Evolutionary conservation across 2,888 invertebrate genomes (phyloP), one percentile per base, ranked within the genome.

Genomic region (Drosophila hamatofila): DNA sequence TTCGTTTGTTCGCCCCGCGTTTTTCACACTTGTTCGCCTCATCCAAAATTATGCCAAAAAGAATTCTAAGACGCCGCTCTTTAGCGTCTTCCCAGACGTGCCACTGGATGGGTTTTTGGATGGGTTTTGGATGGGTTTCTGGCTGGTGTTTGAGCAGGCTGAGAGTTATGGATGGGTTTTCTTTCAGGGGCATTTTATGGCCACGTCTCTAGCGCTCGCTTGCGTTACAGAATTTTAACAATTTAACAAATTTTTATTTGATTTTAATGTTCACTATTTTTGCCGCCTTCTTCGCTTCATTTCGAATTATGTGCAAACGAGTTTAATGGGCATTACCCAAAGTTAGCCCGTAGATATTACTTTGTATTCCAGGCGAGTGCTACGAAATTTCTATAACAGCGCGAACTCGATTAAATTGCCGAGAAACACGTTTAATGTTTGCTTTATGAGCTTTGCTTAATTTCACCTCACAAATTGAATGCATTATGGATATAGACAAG

Each of bases 401-500:
- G 72, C 76, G 88, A 84, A 84, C 88, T 80, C 85, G 80, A 89
- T 89, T 89, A 82, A 89, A 85, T 82, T 71, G 79, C 72, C 66
- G 69, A 49, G 48, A 74, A 71, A 72, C 74, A 77, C 81, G 73
- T 87, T 87, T 79, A 70, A 84, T 74, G 88, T 87, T 75, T 87
- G 84, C 79, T 83, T 84, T 84, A 83, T 88, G 81, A 74, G 76
- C 80, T 77, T 67, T 48, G 56, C 60, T 64, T 55, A 63, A 64
- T 76, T 80, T 80, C 72, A 57, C 25, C 37, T 8, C 35, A 12
- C 49, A 25, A 37, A 52, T 52, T n/a, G 23, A 25, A 25, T 52
- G 12, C 37, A 25, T 37, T 37, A 54, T 25, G 49, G 49, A 18
- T 30, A 30, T 18, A 27, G 9, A 48, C n/a, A 27, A n/a, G n/a